Conservation (phyloP, 2,888 invertebrate species). For the Epinotia brunnichana region DNA sequence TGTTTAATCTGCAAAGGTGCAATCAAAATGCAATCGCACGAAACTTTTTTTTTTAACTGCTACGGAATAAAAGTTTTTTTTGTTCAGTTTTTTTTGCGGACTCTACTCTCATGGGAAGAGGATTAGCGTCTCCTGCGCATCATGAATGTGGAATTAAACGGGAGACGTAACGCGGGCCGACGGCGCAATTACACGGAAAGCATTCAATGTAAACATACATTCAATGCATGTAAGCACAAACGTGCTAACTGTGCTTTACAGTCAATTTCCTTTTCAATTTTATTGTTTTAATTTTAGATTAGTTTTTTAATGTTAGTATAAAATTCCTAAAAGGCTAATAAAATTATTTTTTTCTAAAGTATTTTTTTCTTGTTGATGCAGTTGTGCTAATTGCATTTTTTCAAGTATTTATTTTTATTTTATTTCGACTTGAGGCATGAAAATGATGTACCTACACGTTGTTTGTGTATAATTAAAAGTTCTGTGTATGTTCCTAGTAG, state of each 20-base stretch:
- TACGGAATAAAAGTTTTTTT: not conserved
- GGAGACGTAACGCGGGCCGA: constrained; percentile 71
- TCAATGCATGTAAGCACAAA: too few species aligned
- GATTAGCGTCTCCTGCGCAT: constrained; percentile 65
- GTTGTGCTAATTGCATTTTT: too few species aligned
- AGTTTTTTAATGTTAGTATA: too few species aligned
- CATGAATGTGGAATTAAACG: constrained; percentile 81
- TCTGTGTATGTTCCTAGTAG: too few species aligned
- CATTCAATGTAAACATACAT: constrained; percentile 58
- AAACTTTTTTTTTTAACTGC: not conserved
- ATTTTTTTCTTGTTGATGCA: too few species aligned
- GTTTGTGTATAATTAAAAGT: too few species aligned
- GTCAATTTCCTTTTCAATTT: constrained; percentile 8
- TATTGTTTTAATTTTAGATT: too few species aligned
- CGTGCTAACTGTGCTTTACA: constrained; percentile 43
- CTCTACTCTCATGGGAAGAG: constrained; percentile 67
- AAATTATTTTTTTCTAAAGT: too few species aligned
- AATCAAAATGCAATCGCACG: not conserved
- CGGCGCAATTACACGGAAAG: constrained; percentile 72
- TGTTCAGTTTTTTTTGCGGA: constrained; percentile 54
- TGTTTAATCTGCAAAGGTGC: not conserved
- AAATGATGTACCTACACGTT: too few species aligned
- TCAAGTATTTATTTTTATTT: too few species aligned
- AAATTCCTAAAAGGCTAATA: not conserved
- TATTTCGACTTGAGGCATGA: too few species aligned